phyloP scores from a whole-genome alignment of 2,113 vertebrate genomes.

The Thoracochromis brauschi region DNA sequence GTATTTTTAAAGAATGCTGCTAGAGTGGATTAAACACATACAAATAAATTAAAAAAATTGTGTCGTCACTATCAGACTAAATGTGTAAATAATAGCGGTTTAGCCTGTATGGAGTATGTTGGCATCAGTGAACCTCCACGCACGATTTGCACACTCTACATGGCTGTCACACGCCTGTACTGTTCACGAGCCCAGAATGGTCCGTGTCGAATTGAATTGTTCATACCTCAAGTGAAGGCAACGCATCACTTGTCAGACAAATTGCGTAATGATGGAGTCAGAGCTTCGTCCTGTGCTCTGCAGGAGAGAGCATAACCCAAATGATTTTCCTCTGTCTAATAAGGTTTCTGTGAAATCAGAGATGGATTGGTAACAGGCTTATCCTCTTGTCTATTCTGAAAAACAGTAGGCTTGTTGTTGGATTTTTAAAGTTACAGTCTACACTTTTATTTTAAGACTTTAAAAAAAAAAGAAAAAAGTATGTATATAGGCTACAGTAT shows the following conservation, averaged over 20 bases:
- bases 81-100: neutral
- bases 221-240: conserved; percentile 15
- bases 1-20: neutral
- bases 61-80: neutral
- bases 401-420: neutral
- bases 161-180: conserved; percentile 9
- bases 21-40: neutral
- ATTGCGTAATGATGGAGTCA: conserved; percentile 9
- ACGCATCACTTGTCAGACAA: conserved; percentile 38
- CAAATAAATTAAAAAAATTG: accelerated
- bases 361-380: neutral
- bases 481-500: neutral
- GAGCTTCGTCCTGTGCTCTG: neutral
- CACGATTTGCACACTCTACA: conserved; percentile 1
- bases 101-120: neutral
- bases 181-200: conserved; percentile 4
- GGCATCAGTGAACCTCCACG: neutral
- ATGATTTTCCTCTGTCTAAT: neutral
- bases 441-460: neutral
- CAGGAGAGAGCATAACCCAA: neutral
- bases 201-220: conserved; percentile 29
- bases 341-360: neutral
- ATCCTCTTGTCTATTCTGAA: neutral
- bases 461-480: neutral
- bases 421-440: neutral